Base-by-base conservation (phyloP, 1,140 invertebrate species). In the Babylonia areolata region DNA sequence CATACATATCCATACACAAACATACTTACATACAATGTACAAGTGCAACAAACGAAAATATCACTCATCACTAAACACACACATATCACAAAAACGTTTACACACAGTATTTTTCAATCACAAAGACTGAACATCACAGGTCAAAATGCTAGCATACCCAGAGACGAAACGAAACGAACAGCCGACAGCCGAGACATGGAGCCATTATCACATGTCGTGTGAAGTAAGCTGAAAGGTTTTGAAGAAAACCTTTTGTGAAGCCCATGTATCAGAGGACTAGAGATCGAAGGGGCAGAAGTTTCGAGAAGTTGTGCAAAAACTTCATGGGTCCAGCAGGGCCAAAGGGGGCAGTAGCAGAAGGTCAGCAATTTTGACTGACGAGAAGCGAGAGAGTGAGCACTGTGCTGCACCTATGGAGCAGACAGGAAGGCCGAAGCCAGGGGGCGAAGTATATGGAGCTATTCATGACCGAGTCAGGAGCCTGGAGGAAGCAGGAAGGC, bases 101-200 rank as follows among this genome's bases (percentile, higher is more conserved):
- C 6, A 75, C 6, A 35, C 33, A 11, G 31, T 5, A 35, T 31
- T 11, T 11, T 35, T 17, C 33, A 37, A 35, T 35, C 11, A 35
- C 31, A 35, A 73, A 33, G 71, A 73, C 33, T 54, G n/a, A 80
- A 40, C 40, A 39, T 28, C n/a, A 58, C 78, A 54, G 42, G 78
- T 40, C 46, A 51, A 80, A 80, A 80, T 80, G 40, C 46, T 33
- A 80, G 42, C 78, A 80, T 80, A 80, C 78, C 78, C 78, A 40
- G 20, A 35, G 78, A 31, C 28, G 46, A 51, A 80, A 80, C 78
- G 78, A 80, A 80, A 54, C n/a, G 42, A 58, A 80, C 78, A 80
- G 78, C 46, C 40, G 78, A 80, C 40, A 80, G 78, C 31, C 78
- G 78, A 80, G 20, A 42, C 28, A 46, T 15, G 78, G n/a, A 80